Conservation (phyloP, 1,140 invertebrate genomes). For the Bombus waltoni region DNA sequence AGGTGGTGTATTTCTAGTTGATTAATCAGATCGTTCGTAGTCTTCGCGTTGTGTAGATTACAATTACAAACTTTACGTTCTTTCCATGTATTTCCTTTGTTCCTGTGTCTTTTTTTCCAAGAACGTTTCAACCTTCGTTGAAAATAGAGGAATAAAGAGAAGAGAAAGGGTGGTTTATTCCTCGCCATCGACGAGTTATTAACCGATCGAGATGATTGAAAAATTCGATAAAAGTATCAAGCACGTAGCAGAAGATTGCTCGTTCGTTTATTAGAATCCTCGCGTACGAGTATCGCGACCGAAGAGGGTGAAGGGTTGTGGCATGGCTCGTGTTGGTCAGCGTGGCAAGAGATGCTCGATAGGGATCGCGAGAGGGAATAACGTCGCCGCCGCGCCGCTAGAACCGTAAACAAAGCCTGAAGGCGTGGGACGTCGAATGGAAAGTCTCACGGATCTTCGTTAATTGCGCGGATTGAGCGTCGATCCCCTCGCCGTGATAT, state of each 20-base stretch:
- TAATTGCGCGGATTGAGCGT: conserved; percentile 74
- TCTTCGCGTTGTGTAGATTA: too few relatives aligned
- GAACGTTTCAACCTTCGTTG: neutral
- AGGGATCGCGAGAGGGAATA: conserved; percentile 68
- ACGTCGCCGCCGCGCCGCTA: conserved; percentile 56
- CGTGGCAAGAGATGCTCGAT: conserved; percentile 66
- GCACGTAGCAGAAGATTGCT: neutral
- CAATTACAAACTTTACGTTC: too few relatives aligned
- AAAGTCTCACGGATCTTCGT: conserved; percentile 69
- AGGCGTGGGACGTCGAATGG: conserved; percentile 72
- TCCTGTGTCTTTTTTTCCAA: neutral
- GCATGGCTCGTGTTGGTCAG: neutral
- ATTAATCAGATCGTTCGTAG: too few relatives aligned
- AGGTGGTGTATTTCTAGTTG: too few relatives aligned
- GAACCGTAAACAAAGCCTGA: conserved; percentile 74
- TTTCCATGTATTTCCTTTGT: neutral
- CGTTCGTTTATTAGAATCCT: conserved; percentile 28
- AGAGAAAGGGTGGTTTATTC: neutral
- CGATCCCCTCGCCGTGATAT: conserved; percentile 48
- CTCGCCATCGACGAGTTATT: neutral
- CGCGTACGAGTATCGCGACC: neutral
- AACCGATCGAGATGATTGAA: neutral
- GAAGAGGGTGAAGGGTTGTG: conserved; percentile 24
- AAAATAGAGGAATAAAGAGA: neutral
- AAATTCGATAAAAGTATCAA: neutral